Base-by-base conservation (phyloP, 2,888 invertebrate species). In the Macrophya alboannulata region DNA sequence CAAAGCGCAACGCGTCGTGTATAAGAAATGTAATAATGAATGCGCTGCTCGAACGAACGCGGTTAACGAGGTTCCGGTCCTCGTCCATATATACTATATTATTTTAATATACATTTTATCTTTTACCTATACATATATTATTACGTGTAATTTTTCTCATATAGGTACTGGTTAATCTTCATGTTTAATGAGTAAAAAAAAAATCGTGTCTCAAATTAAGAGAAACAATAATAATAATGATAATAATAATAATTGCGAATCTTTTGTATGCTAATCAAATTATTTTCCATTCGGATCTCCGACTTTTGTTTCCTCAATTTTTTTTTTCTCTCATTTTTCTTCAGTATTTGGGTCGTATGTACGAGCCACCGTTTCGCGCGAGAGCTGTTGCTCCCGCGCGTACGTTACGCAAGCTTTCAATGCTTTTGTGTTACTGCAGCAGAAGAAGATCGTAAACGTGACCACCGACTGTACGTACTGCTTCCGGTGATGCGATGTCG, bases 1-100 rank as follows among this genome's bases (percentile, higher is more conserved):
- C 62, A 81, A 77, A 51, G 55, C 55, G 62, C 68, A 48, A 48
- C 83, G 68, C 68, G 83, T 9, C 45, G n/a, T 37, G 15, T 68
- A n/a, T n/a, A 83, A 83, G 83, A 83, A 68, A 83, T 83, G 83
- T 51, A 71, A 83, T 83, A 68, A 65, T 43, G n/a, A 59, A 81
- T 37, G 81, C 62, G 37, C 81, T 81, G 81, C 59, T 81, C 81
- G 62, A 81, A 62, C 40, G 81, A 81, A 81, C 81, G 81, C 65
- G 81, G 81, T 81, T 65, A 81, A 81, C 81, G 81, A 81, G 81
- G 43, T 81, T 65, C 81, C 81, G 62, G 25, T 77, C 77, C 77
- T 77, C 55, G 51, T 77, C 6, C n/a, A 25, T 21, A 40, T 12
- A 15, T 31, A n/a, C n/a, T 17, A 37, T 79, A 40, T 37, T 8